Conservation (phyloP, 2,113 vertebrate genomes). For the Phyllopteryx taeniolatus region DNA sequence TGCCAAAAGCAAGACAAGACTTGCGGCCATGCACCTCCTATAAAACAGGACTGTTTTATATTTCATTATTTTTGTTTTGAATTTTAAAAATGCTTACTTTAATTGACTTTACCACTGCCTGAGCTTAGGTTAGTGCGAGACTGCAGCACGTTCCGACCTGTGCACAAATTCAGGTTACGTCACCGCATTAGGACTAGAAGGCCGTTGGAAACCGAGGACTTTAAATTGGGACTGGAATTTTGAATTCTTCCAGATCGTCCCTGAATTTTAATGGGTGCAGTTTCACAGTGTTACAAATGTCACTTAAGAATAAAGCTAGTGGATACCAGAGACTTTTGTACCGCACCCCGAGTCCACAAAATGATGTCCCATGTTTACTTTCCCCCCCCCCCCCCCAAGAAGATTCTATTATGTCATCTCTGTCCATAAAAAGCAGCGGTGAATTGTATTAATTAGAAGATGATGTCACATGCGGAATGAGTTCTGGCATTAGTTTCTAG, state of each 20-base stretch:
- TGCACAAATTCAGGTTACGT: too few species aligned
- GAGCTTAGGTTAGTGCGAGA: too few species aligned
- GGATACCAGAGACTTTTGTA: neutral
- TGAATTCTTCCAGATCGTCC: neutral
- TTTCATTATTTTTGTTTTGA: too few species aligned
- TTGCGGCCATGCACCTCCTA: too few species aligned
- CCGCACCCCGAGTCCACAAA: neutral
- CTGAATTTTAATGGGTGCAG: neutral
- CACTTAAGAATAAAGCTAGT: neutral
- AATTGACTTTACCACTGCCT: too few species aligned
- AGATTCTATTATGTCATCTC: neutral
- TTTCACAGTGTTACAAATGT: neutral
- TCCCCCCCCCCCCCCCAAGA: neutral
- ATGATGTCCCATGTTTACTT: neutral
- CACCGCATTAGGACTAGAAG: too few species aligned
- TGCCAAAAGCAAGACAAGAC: too few species aligned
- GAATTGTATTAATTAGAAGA: neutral
- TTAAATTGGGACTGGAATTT: too few species aligned
- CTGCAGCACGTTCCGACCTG: too few species aligned
- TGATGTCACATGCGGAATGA: neutral
- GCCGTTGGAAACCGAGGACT: too few species aligned
- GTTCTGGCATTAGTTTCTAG: neutral
- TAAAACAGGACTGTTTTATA: too few species aligned
- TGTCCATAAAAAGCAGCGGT: neutral
- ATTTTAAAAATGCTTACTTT: too few species aligned